Evolutionary conservation across 2,888 invertebrate genomes (phyloP).

Genomic region (Sphaerophoria taeniata): DNA sequence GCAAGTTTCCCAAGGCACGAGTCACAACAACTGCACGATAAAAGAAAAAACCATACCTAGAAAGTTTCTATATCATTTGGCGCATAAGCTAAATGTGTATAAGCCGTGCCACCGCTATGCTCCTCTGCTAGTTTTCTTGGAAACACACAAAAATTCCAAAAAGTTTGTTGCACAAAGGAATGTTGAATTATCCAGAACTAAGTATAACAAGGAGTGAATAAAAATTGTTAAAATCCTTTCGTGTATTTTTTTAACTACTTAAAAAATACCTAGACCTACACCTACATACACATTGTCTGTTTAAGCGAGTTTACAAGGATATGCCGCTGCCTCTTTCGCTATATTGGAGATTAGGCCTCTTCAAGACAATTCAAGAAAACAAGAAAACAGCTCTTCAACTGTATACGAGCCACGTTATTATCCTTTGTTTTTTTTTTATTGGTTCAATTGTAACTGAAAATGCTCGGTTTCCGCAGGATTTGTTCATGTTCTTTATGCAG

Average conservation of each 20-base stretch:
- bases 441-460: constrained; percentile 35
- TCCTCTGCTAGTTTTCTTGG: no score
- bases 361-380: constrained; percentile 22
- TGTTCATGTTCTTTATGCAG: neutral
- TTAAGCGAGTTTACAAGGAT: neutral
- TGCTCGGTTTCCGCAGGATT: constrained; percentile 21
- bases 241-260: neutral
- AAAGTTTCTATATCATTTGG: neutral
- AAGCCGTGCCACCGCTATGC: neutral
- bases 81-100: neutral
- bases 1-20: constrained; percentile 12
- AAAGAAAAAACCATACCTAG: neutral
- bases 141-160: constrained; percentile 14
- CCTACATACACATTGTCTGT: neutral
- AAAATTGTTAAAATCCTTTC: constrained; percentile 27
- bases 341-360: constrained; percentile 49
- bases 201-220: constrained; percentile 22
- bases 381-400: constrained; percentile 28
- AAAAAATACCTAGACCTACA: no score
- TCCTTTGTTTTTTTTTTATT: constrained; percentile 11
- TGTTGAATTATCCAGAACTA: constrained; percentile 1
- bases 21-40: neutral
- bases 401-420: constrained; percentile 6
- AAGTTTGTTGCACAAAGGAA: constrained; percentile 31
- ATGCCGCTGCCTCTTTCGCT: neutral